A percentile compares a stretch with the other conserved stretches of the same genome.
Conservation (phyloP, 2,888 invertebrate genomes). For the Aphidius colemani region DNA sequence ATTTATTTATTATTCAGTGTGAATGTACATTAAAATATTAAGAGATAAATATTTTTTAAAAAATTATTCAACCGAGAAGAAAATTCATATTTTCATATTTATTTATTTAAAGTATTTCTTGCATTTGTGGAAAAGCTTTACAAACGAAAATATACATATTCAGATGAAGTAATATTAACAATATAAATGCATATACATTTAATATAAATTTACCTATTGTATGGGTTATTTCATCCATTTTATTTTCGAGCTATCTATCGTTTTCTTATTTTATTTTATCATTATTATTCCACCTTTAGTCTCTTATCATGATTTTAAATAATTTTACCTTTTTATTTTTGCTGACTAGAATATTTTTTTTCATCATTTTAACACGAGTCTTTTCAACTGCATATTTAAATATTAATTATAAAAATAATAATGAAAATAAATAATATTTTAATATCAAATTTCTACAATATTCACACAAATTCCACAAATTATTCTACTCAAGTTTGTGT, state of each 20-base stretch:
- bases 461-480: conserved; percentile 29
- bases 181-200: too few species aligned
- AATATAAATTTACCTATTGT: not conserved
- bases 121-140: too few species aligned
- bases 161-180: too few species aligned
- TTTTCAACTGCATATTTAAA: not conserved
- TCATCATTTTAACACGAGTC: conserved; percentile 12
- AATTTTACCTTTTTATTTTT: not conserved
- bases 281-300: not conserved
- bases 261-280: conserved; percentile 18
- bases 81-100: too few species aligned
- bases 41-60: too few species aligned
- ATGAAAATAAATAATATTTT: not conserved
- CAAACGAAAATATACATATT: too few species aligned
- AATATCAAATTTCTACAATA: conserved; percentile 11
- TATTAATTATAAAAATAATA: too few species aligned
- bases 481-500: conserved; percentile 27
- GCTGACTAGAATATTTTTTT: conserved; percentile 6
- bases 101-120: too few species aligned
- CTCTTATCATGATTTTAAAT: not conserved
- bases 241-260: conserved; percentile 14
- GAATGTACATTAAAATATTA: too few species aligned
- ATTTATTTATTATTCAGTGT: too few species aligned
- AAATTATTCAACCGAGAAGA: too few species aligned
- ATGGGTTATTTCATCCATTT: conserved; percentile 12